phyloP scores from a whole-genome alignment of 2,113 vertebrate genomes.

The Myrmecophaga tridactyla region DNA sequence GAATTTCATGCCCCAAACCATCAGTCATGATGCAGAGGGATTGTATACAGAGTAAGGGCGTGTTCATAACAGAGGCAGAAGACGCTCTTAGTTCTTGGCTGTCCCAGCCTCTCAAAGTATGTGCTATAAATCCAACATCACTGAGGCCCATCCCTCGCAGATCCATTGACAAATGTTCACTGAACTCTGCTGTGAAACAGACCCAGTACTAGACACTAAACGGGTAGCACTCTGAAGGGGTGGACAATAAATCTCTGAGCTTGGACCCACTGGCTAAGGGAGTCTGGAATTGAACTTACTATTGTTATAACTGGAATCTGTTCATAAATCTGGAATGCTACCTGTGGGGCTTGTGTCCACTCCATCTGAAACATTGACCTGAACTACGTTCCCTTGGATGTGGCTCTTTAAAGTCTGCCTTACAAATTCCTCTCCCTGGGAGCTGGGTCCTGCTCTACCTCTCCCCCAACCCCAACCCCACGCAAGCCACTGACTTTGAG shows the following conservation, averaged over 20 bases:
- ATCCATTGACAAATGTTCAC: background rate
- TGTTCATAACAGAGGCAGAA: rapidly evolving
- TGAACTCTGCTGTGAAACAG: background rate
- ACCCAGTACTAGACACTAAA: background rate
- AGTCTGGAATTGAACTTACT: background rate
- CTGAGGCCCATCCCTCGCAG: background rate
- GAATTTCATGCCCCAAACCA: background rate
- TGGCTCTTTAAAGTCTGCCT: background rate
- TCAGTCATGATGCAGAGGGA: background rate
- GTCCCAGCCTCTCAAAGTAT: background rate
- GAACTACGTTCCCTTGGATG: background rate
- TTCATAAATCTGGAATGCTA: background rate
- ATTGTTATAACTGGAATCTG: background rate
- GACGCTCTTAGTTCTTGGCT: background rate
- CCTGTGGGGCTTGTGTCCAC: too few relatives aligned
- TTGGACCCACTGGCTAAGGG: too few relatives aligned
- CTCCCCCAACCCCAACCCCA: too few relatives aligned
- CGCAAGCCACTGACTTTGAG: background rate
- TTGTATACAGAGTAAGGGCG: rapidly evolving
- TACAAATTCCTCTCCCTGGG: background rate
- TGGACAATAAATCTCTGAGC: background rate
- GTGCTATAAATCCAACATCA: background rate
- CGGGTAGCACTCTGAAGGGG: background rate
- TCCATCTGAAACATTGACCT: background rate
- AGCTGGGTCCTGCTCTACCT: background rate